These are phyloP conservation scores for Listrodromus nycthemerus DNA, from an alignment of 2,888 invertebrate genomes.

Conservation along the genomic window DNA sequence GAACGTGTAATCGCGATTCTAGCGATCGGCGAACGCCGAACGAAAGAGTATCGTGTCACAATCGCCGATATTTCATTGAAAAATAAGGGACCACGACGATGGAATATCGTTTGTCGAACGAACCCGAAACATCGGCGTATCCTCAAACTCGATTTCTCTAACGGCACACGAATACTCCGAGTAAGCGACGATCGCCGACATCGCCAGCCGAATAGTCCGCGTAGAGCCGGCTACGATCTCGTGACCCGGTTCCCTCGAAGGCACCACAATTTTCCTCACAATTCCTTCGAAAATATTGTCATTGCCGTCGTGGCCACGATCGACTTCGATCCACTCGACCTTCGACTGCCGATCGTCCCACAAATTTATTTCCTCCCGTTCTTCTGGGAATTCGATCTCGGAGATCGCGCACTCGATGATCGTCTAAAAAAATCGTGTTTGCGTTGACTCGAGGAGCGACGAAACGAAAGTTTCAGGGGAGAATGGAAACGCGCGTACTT, in stretches of 20 bases:
- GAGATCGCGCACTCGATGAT: conserved; percentile 72
- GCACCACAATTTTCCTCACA: conserved; percentile 75
- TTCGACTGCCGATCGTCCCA: conserved; percentile 85
- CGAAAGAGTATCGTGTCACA: not conserved
- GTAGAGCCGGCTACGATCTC: conserved; percentile 74
- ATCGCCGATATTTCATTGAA: not conserved
- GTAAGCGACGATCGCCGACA: conserved; percentile 86
- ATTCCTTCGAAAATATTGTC: conserved; percentile 27
- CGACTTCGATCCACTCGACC: conserved; percentile 77
- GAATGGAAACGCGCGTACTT: conserved; percentile 75
- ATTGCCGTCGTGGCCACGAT: conserved; percentile 18
- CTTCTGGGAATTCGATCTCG: conserved; percentile 72
- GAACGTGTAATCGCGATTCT: conserved; percentile 74
- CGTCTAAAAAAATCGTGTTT: too few species aligned
- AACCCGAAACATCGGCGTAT: conserved; percentile 87
- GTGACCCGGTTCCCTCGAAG: conserved; percentile 79
- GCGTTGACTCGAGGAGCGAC: not conserved
- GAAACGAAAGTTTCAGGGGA: not conserved
- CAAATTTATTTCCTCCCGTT: conserved; percentile 69
- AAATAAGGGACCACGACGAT: not conserved
- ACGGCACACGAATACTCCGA: conserved; percentile 85
- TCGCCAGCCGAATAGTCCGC: conserved; percentile 84
- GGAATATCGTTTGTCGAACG: conserved; percentile 36
- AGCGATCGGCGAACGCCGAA: not conserved
- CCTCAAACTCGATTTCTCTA: conserved; percentile 84